phyloP scores from a whole-genome alignment of 2,888 invertebrate species.

The Diarsia mendica region DNA sequence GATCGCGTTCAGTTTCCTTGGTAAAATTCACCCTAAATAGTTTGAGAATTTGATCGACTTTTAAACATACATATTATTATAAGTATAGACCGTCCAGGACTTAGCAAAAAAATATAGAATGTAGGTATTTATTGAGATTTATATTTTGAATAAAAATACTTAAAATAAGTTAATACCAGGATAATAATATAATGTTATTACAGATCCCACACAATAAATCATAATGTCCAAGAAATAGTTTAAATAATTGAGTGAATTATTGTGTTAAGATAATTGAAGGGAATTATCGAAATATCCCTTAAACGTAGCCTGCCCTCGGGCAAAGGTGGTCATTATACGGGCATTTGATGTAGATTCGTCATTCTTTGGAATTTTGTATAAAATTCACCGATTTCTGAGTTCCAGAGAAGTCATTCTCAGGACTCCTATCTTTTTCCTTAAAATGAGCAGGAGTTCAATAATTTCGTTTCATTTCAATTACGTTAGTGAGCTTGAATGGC shows the following conservation, averaged over 20 bases:
- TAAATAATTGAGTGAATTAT: slow-evolving; percentile 53
- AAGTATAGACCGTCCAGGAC: no score
- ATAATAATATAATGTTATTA: not conserved
- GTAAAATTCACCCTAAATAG: not conserved
- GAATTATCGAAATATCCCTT: slow-evolving; percentile 48
- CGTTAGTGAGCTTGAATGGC: not conserved
- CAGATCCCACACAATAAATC: slow-evolving; percentile 50
- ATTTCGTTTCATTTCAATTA: not conserved
- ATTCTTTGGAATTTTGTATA: slow-evolving; percentile 1
- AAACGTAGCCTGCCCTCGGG: slow-evolving; percentile 45
- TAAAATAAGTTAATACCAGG: not conserved
- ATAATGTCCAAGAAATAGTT: slow-evolving; percentile 44
- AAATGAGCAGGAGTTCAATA: not conserved
- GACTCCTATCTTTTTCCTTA: not conserved
- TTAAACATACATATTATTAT: not conserved
- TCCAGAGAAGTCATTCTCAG: no score
- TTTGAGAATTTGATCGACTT: not conserved
- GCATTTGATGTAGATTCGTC: slow-evolving; percentile 44
- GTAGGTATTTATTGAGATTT: not conserved
- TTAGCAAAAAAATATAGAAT: not conserved
- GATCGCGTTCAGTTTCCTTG: not conserved
- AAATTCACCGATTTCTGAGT: not conserved
- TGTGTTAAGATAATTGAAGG: slow-evolving; percentile 51
- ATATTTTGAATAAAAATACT: not conserved
- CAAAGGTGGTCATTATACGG: slow-evolving; percentile 43